Base-by-base conservation (phyloP, 2,888 invertebrate species). In the Tupiocoris notatus region DNA sequence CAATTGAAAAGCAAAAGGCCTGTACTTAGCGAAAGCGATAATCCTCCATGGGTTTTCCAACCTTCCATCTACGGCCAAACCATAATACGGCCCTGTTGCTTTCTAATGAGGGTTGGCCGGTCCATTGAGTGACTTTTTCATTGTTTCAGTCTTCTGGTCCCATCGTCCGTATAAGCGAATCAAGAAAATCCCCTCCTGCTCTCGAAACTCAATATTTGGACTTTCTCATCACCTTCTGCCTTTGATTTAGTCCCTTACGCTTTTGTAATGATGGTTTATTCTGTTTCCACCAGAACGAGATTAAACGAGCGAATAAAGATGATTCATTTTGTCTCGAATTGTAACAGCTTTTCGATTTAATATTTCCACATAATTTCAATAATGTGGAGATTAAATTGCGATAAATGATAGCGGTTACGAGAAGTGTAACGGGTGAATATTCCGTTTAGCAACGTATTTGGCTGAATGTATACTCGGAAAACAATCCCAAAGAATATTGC, bases 51-150 rank as follows among this genome's bases (percentile, higher is more conserved):
- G 54, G 54, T 7, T 66, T 66, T 66, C 54, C 54, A 66, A 21
- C 21, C 54, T 18, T 54, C 7, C 18, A 18, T 17, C 66, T 17
- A n/a, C 2, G 12, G 12, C n/a, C 56, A 20, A 24, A 39, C 1
- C 3, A 59, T 59, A 59, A 59, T 59, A 3, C n/a, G 18, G 18
- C 21, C 56, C 66, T 66, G 66, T 66, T 66, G 66, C 66, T 66
- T 66, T 39, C 56, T 22, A 64, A 64, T 64, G 64, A 64, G 59
- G 59, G 59, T n/a, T 6, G 6, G 59, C 59, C 16, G 39, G 39
- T 20, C 62, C n/a, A 66, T 66, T 66, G 56, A 66, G 66, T 54
- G 54, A 66, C 12, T 66, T 20, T 18, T 59, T 18, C 20, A 39
- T 20, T 39, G 54, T 66, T 54, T 54, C 66, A 56, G 20, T 66